Conservation (phyloP, 2,888 invertebrate genomes). For the Tenthredo distinguenda region DNA sequence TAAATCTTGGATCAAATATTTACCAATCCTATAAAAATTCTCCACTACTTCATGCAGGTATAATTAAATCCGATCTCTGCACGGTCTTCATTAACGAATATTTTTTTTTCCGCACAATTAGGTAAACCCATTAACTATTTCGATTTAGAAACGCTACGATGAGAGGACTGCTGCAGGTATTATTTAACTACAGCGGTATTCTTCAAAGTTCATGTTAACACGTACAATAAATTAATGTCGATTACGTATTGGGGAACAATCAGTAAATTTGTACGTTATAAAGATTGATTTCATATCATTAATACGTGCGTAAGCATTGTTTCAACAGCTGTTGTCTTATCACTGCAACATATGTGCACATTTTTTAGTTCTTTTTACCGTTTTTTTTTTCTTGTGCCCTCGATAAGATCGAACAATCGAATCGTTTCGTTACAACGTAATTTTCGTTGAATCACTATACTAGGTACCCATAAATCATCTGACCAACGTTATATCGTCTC, state of each 20-base stretch:
- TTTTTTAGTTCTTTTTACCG: not conserved
- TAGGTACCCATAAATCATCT: not conserved
- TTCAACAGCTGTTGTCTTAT: slow-evolving; percentile 3
- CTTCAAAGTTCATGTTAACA: not conserved
- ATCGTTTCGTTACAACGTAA: not conserved
- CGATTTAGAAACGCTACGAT: not conserved
- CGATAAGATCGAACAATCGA: slow-evolving; percentile 29
- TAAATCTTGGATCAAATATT: not conserved
- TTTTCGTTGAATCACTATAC: not conserved
- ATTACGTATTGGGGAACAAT: not conserved
- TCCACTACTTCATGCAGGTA: not conserved
- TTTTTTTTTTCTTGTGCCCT: not conserved
- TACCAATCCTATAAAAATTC: not conserved
- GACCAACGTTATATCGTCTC: not conserved
- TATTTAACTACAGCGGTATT: not conserved
- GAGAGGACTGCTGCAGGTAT: not conserved
- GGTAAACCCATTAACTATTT: not conserved
- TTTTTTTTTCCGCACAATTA: not conserved
- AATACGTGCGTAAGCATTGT: not conserved
- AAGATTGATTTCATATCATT: slow-evolving; percentile 1
- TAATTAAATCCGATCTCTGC: not conserved
- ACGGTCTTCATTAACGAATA: not conserved
- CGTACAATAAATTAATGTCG: not conserved
- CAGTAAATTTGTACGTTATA: not conserved
- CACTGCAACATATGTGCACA: not conserved